Conservation (phyloP, 2,888 invertebrate genomes). For the Ctena decussata region DNA sequence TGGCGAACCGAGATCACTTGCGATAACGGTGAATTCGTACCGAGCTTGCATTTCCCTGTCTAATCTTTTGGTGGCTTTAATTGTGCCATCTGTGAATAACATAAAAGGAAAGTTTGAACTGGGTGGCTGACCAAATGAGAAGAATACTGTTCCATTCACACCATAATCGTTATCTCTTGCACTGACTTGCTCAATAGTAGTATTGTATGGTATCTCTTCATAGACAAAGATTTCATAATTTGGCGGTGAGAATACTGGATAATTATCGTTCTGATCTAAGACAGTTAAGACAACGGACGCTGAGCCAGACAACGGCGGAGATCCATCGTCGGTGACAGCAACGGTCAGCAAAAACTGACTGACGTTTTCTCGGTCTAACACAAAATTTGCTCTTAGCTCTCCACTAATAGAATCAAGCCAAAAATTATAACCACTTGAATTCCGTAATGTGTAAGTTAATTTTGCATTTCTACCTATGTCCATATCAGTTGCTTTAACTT, state of each 20-base stretch:
- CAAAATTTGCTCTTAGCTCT: conserved; percentile 71
- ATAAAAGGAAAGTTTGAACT: conserved; percentile 65
- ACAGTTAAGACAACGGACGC: conserved; percentile 66
- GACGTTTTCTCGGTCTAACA: conserved; percentile 75
- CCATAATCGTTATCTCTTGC: conserved; percentile 72
- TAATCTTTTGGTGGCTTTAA: conserved; percentile 68
- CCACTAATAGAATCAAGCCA: conserved; percentile 72
- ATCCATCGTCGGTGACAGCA: conserved; percentile 70
- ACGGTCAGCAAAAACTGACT: conserved; percentile 68
- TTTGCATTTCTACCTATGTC: conserved; percentile 73
- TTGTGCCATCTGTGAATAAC: conserved; percentile 69
- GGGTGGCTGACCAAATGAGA: conserved; percentile 47
- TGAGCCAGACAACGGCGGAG: conserved; percentile 55
- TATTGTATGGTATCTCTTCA: conserved; percentile 68
- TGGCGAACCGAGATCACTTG: conserved; percentile 68
- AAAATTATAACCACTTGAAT: conserved; percentile 60
- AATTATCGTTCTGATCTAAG: conserved; percentile 74
- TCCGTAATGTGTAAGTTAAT: conserved; percentile 67
- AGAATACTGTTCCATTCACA: conserved; percentile 57
- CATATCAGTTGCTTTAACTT: conserved; percentile 71
- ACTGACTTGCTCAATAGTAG: conserved; percentile 65
- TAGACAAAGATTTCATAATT: conserved; percentile 65
- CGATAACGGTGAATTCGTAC: conserved; percentile 73
- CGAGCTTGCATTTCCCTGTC: conserved; percentile 68
- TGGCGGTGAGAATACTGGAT: conserved; percentile 67